These are phyloP conservation scores for Ia io DNA, from an alignment of 2,113 vertebrate species.

Conservation along the genomic window DNA sequence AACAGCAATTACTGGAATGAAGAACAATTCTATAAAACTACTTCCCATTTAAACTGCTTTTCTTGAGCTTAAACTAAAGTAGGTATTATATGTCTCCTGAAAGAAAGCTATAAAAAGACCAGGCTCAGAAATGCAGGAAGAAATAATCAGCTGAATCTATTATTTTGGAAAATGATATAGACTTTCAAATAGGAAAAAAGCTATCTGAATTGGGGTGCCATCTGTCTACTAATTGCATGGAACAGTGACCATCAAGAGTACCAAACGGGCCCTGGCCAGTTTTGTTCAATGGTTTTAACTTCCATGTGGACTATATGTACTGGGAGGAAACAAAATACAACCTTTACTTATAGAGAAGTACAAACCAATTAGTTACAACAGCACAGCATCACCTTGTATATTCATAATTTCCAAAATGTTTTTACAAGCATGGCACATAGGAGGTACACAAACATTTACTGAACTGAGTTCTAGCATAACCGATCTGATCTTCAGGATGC, in stretches of 20 bases:
- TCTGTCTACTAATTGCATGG: constrained; percentile 26
- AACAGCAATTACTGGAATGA: constrained; percentile 51
- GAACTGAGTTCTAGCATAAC: background rate
- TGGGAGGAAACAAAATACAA: constrained; percentile 12
- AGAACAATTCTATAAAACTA: constrained; percentile 52
- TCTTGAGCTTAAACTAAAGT: constrained; percentile 51
- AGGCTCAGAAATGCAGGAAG: constrained; percentile 25
- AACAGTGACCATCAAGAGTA: constrained; percentile 6
- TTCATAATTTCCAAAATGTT: background rate
- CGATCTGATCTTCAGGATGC: background rate
- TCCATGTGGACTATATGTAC: background rate
- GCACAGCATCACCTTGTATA: background rate
- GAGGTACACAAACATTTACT: background rate
- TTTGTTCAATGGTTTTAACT: background rate
- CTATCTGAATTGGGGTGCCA: background rate
- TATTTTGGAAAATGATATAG: constrained; percentile 13
- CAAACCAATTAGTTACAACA: background rate
- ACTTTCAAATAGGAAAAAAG: constrained; percentile 27
- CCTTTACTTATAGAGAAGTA: background rate
- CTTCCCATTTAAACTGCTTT: constrained; percentile 51
- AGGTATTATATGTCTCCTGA: constrained; percentile 42
- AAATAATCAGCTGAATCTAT: constrained; percentile 47
- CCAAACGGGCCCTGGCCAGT: too few relatives aligned
- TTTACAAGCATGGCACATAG: background rate
- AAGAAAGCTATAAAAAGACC: constrained; percentile 61